phyloP scores from a whole-genome alignment of 2,113 vertebrate species.

The Bos indicus region DNA sequence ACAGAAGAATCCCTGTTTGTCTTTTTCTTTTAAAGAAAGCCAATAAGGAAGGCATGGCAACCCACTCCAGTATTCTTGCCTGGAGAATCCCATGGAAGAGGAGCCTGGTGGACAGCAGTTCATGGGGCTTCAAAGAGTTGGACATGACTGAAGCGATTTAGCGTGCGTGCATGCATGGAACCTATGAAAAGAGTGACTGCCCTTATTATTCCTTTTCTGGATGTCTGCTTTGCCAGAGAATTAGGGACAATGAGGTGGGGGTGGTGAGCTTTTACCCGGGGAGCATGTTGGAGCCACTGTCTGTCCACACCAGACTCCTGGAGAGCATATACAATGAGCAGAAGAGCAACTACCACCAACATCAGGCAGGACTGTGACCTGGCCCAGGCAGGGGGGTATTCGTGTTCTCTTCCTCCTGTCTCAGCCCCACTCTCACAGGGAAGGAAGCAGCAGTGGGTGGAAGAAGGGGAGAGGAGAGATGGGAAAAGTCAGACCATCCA shows the following conservation, averaged over 20 bases:
- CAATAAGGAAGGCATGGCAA: neutral
- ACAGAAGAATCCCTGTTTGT: neutral
- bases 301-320: neutral
- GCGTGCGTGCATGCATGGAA: neutral
- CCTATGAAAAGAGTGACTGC: neutral
- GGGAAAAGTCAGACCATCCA: neutral
- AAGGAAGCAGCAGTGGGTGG: neutral
- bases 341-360: neutral
- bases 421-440: too few species aligned
- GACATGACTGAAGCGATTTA: neutral
- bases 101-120: neutral
- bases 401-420: neutral
- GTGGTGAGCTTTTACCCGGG: neutral
- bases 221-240: neutral
- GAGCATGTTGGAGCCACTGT: neutral
- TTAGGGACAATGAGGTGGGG: neutral
- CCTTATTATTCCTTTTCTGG: neutral
- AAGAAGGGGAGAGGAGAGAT: neutral
- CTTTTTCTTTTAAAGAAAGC: neutral
- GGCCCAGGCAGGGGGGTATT: neutral
- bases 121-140: neutral
- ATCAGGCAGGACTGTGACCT: neutral
- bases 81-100: neutral
- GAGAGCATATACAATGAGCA: neutral
- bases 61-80: neutral